Conservation (phyloP, 2,113 vertebrate genomes). For the Merops nubicus region DNA sequence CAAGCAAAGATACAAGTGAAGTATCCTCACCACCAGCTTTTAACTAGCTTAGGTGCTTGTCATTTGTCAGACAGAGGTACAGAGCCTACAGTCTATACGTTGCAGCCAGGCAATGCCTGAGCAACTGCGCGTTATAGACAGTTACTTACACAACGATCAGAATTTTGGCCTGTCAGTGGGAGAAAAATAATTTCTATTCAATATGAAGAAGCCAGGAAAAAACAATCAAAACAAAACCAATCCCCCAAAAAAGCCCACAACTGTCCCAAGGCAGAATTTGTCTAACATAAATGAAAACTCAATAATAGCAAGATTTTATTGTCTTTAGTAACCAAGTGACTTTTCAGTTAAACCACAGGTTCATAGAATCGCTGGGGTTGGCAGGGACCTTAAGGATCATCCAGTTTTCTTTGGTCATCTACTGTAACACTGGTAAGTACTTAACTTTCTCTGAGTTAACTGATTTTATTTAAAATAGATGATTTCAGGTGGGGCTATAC, state of each 20-base stretch:
- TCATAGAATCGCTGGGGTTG: neutral
- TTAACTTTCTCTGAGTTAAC: neutral
- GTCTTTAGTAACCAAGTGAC: neutral
- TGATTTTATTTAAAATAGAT: neutral
- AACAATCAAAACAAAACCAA: neutral
- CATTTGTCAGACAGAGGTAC: neutral
- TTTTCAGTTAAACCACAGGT: neutral
- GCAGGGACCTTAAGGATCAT: neutral
- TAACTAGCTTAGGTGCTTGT: neutral
- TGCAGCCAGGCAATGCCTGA: neutral
- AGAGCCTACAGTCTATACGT: neutral
- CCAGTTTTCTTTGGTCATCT: neutral
- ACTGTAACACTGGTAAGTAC: neutral
- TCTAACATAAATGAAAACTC: neutral
- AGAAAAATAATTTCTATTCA: neutral
- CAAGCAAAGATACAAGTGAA: neutral
- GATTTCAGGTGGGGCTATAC: neutral
- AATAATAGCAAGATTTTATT: neutral
- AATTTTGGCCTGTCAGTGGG: neutral
- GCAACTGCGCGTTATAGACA: rapidly evolving
- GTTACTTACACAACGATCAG: neutral
- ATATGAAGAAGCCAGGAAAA: neutral
- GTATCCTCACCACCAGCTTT: neutral
- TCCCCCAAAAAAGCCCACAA: neutral
- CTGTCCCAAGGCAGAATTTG: neutral